Evolutionary conservation across 2,797 vertebrate genomes (phyloP).

Genomic region (Rhyacichthys aspro): DNA sequence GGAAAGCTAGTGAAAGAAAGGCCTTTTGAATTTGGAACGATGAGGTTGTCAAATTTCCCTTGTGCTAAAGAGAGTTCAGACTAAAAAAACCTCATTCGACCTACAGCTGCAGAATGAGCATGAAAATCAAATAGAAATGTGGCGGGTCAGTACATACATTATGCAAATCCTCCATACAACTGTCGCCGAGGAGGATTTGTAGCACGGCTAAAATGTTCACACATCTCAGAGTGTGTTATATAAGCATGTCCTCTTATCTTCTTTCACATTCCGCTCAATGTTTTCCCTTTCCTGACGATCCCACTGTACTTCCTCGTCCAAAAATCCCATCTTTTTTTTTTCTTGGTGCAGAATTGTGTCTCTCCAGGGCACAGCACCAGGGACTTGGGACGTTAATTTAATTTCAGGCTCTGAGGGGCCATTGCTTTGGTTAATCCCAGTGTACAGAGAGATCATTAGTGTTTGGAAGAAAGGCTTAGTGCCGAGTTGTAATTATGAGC

Average conservation of each 20-base stretch:
- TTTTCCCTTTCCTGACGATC: conserved; percentile 26
- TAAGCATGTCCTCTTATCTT: conserved; percentile 9
- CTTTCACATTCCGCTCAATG: not conserved
- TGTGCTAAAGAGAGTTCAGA: conserved; percentile 7
- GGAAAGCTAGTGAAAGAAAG: too few relatives aligned
- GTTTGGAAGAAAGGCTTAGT: conserved; percentile 47
- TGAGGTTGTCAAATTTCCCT: too few relatives aligned
- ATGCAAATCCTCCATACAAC: not conserved
- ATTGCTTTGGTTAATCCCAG: conserved; percentile 57
- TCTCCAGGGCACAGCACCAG: conserved; percentile 25
- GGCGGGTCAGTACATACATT: not conserved
- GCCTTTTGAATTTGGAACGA: too few relatives aligned
- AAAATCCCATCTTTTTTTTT: not conserved
- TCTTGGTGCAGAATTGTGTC: conserved; percentile 10
- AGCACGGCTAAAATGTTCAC: conserved; percentile 9
- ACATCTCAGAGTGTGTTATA: not conserved
- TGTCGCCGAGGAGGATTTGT: not conserved
- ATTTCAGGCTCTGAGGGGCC: conserved; percentile 49
- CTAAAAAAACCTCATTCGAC: not conserved
- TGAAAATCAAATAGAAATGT: not conserved
- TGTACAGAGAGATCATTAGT: conserved; percentile 60
- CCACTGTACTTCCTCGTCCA: conserved; percentile 13
- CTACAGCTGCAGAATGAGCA: not conserved
- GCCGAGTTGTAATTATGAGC: conserved; percentile 38
- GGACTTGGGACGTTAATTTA: conserved; percentile 58